phyloP scores from a whole-genome alignment of 1,140 invertebrate species.

The Campoletis sonorensis region DNA sequence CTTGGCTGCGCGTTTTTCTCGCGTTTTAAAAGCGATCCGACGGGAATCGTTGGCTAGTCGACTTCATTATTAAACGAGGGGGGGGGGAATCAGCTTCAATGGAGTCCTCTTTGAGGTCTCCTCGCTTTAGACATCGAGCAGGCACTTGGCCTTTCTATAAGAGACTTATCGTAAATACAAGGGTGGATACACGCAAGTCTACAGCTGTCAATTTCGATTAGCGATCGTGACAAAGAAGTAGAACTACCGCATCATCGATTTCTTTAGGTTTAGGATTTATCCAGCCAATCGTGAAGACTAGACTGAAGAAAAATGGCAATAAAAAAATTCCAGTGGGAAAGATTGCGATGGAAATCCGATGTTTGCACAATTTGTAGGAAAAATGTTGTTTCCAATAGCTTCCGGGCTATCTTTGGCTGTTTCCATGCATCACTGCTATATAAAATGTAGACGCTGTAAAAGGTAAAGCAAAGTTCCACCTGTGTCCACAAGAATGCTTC shows the following conservation, averaged over 20 bases:
- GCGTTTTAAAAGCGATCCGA: neutral
- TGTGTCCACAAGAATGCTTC: conserved; percentile 35
- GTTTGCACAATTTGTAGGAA: conserved; percentile 1
- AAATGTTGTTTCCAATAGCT: conserved; percentile 34
- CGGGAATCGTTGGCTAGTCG: conserved; percentile 19
- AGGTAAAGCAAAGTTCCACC: conserved; percentile 34
- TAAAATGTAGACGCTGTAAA: neutral
- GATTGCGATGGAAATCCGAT: conserved; percentile 7
- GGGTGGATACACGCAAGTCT: neutral
- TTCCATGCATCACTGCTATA: neutral
- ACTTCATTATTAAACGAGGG: conserved; percentile 37
- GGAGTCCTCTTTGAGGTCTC: conserved; percentile 38
- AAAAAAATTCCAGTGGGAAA: neutral
- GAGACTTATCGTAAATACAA: neutral
- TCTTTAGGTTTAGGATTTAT: neutral
- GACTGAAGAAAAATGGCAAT: neutral
- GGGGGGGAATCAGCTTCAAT: neutral
- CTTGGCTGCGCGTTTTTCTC: neutral
- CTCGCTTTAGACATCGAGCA: conserved; percentile 23
- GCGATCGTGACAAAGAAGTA: neutral
- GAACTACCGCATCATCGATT: neutral
- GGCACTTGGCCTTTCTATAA: conserved; percentile 13
- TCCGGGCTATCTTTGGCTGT: neutral
- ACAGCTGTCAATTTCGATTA: conserved; percentile 8
- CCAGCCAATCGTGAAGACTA: neutral